Percentiles rank a stretch among this genome's conserved stretches.
phyloP scores from a whole-genome alignment of 2,797 vertebrate species.

The Sitta carolinensis region DNA sequence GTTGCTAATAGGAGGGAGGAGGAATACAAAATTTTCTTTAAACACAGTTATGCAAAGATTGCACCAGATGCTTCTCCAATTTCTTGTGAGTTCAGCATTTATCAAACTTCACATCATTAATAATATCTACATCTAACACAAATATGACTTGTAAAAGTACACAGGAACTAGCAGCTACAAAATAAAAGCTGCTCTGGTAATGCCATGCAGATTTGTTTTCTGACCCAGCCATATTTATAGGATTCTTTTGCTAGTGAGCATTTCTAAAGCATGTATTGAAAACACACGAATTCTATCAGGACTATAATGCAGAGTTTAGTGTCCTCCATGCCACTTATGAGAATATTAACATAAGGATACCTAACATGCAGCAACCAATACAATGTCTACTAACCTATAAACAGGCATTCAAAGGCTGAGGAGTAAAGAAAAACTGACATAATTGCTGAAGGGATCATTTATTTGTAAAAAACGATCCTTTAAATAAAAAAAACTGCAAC shows the following conservation, averaged over 20 bases:
- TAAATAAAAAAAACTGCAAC: background rate
- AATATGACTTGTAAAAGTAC: background rate
- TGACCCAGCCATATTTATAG: background rate
- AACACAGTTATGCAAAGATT: background rate
- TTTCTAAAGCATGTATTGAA: background rate
- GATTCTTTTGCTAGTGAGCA: background rate
- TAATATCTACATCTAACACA: background rate
- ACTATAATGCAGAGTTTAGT: background rate
- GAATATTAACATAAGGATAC: background rate
- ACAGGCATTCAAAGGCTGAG: background rate
- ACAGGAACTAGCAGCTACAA: background rate
- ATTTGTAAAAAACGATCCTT: background rate
- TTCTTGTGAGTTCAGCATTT: background rate
- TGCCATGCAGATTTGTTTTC: background rate
- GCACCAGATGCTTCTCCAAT: background rate
- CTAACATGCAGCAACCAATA: background rate
- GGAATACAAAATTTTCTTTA: background rate
- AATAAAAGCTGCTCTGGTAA: background rate
- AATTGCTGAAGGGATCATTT: background rate
- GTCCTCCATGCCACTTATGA: background rate
- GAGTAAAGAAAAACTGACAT: background rate
- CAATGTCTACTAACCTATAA: background rate
- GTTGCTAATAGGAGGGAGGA: conserved; percentile 62
- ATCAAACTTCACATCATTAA: background rate
- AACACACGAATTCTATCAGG: background rate